Evolutionary conservation across 2,888 invertebrate species (phyloP), one percentile per base, ranked within the genome.

Genomic region (Ferrisia virgata): DNA sequence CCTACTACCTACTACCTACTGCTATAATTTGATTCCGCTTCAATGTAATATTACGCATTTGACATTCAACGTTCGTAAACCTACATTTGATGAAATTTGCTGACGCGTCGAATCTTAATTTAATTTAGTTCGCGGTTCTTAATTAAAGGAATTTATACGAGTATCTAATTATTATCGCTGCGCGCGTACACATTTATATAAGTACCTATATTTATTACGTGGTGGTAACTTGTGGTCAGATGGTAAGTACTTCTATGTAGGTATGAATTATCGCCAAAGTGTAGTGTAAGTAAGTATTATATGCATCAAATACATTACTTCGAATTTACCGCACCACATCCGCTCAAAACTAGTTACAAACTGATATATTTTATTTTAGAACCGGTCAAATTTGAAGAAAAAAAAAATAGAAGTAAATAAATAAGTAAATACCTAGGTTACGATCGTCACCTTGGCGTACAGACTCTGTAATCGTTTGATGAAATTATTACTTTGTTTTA

Each of bases 111-210:
- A 64, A 64, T 64, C 15, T 11, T 64, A 64, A 64, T 64, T 64
- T 64, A 64, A 64, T 64, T 64, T 64, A 64, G 64, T 64, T 64
- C 64, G 64, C 28, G 64, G 64, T 64, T 64, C 31, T 28, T 64
- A 28, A 64, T 64, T 28, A 64, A 28, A 64, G 64, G 28, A 64
- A 64, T 64, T n/a, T n/a, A n/a, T n/a, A n/a, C n/a, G n/a, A n/a
- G n/a, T n/a, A n/a, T n/a, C n/a, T 64, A 64, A 28, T 28, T 13
- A 64, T 28, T n/a, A 13, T 64, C 13, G 15, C 11, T 64, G 64
- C 13, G 15, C 28, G 53, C 8, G 18, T 53, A 53, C 18, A 15
- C 2, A 64, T 58, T 9, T n/a, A 25, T 58, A 58, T n/a, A 53
- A 6, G 15, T n/a, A 18, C n/a, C 15, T 47, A 4, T 47, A 47